Conservation (phyloP, 2,888 invertebrate genomes). For the Drosophila cracens region DNA sequence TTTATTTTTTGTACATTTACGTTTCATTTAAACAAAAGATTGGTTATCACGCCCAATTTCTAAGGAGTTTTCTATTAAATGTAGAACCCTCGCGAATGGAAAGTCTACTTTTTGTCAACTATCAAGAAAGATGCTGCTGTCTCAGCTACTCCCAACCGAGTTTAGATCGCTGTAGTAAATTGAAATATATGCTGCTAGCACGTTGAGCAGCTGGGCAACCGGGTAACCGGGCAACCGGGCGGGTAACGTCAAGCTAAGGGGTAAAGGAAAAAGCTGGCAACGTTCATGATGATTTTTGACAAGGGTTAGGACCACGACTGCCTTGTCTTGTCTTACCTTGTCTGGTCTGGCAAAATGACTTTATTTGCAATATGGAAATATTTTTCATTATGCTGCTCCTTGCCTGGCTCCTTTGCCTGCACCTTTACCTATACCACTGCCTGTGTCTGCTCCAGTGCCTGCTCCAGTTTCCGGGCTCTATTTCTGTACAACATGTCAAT, state of each 20-base stretch:
- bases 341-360: conserved; percentile 64
- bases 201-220: conserved; percentile 30
- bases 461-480: conserved; percentile 3
- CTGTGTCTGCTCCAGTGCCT: background rate
- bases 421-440: background rate
- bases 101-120: background rate
- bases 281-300: conserved; percentile 58
- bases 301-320: conserved; percentile 50
- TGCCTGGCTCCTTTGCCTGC: conserved; percentile 10
- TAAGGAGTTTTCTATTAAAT: background rate
- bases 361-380: conserved; percentile 80
- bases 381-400: conserved; percentile 67
- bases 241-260: conserved; percentile 12
- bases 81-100: background rate
- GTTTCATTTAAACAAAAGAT: background rate
- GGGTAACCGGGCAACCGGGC: background rate
- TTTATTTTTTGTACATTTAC: background rate
- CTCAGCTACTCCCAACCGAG: background rate
- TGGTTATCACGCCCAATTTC: background rate
- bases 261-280: conserved; percentile 22
- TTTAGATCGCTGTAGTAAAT: conserved; percentile 40
- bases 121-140: background rate
- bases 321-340: conserved; percentile 25
- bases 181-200: conserved; percentile 52
- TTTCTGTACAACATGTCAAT: conserved; percentile 51